Evolutionary conservation across 2,888 invertebrate genomes (phyloP), one percentile per base, ranked within the genome.

Genomic region (Hololepta plana): DNA sequence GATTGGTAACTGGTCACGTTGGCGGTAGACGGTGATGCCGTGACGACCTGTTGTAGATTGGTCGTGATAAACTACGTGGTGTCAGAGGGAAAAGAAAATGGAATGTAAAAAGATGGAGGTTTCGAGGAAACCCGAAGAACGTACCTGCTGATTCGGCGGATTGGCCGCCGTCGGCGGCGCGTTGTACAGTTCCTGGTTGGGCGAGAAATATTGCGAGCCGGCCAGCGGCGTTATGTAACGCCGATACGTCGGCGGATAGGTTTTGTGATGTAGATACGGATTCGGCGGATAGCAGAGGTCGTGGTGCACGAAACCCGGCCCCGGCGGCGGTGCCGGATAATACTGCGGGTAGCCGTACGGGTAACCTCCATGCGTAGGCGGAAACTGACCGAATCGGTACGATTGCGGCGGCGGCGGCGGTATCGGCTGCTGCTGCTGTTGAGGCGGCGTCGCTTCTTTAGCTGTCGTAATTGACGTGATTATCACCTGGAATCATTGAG

Each of bases 151-250:
- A 24, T 41, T 40, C 29, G 49, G 37, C 27, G 43, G 38, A 15
- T 46, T 37, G 20, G 40, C 38, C 14, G 47, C 38, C 24, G 47
- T 35, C 22, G 55, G 53, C 26, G 55, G 49, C 34, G 55, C 45
- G 20, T 54, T 47, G 40, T 64, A 62, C 20, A 63, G 50, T 42
- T 62, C 62, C 38, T 58, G 50, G n/a, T 57, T 57, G 28, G 60
- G 56, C 22, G 56, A 50, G 44, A 61, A 63, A 44, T 64, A 63
- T 40, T 59, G 60, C n/a, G 33, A n/a, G n/a, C n/a, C n/a, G n/a
- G n/a, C 40, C 20, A 41, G 46, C 6, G 38, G 42, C 27, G 39
- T 37, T 30, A 46, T 30, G 37, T 49, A 49, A 31, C 51, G 39
- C 29, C 49, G 42, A 37, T 48, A 46, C 28, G 43, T 34, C 17